Base-by-base conservation (phyloP, 2,113 vertebrate genomes). In the Oplegnathus fasciatus region DNA sequence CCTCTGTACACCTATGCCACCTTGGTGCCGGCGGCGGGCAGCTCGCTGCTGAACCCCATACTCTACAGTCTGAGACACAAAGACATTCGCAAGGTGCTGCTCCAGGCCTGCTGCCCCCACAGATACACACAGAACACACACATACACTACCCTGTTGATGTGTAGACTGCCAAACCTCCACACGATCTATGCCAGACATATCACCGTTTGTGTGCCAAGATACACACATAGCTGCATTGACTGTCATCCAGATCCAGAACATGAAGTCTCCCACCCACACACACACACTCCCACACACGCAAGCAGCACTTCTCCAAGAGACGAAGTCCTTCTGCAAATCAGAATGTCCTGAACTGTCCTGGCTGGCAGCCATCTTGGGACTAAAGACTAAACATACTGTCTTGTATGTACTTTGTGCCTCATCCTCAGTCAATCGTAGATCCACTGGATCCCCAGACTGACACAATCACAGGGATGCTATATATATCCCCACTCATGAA, bases 31-130 rank as follows among this genome's bases (percentile, higher is more conserved):
- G 97, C 98, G 37, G 96, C 97, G n/a, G 97, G 96, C 78, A 97
- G 96, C 94, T 98, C 98, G 55, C 91, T 98, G 95, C 95, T 99
- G 83, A 99, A 99, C 88, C 98, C 98, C 0, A 79, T 99, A 52
- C 97, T 99, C 82, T 99, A 99, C 26, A 98, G 97, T 89, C 97
- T 98, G 93, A 94, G 98, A 78, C 97, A 99, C 94, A 97, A 96
- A 83, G 97, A 99, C 69, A 97, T 99, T 88, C 98, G 97, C 92
- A 97, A 96, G 62, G 97, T 97, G 75, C 94, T 99, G 81, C 95
- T 97, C 91, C 92, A 97, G 7, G 91, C 95, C 61, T 97, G 96
- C 92, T 99, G 98, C 70, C 96, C 68, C 94, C 95, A 81, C 86
- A 91, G 87, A 85, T 87, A 93, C 87, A 20, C 95, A 40, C 76